A percentile compares a stretch with the other conserved stretches of the same genome.
These are phyloP conservation scores for Globodera rostochiensis DNA, from an alignment of 1,140 invertebrate genomes.

Conservation along the genomic window DNA sequence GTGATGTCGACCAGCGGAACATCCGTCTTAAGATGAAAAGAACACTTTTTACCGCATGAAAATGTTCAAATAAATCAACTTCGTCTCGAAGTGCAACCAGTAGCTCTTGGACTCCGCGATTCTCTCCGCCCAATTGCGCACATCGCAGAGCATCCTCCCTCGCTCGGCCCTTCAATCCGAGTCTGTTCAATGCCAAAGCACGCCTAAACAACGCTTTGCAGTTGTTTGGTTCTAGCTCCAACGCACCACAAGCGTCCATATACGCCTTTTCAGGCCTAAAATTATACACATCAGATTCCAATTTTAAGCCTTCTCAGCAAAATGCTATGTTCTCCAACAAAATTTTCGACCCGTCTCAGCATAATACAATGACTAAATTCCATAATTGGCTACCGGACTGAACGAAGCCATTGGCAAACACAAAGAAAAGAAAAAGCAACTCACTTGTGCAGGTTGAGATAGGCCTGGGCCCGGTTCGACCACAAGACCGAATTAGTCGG, in stretches of 20 bases:
- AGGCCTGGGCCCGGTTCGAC: constrained; percentile 27
- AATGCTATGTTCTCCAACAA: no score
- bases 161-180: constrained; percentile 17
- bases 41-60: background rate
- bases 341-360: no score
- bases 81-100: constrained; percentile 6
- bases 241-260: constrained; percentile 26
- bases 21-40: constrained; percentile 8
- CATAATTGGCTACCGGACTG: no score
- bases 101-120: constrained; percentile 19
- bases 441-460: constrained; percentile 25
- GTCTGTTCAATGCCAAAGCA: constrained; percentile 17
- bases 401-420: no score
- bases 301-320: no score
- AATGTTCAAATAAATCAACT: background rate
- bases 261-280: constrained; percentile 25
- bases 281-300: background rate
- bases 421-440: background rate
- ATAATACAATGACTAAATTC: no score
- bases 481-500: constrained; percentile 22
- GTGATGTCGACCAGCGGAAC: constrained; percentile 12
- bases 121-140: background rate
- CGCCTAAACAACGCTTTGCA: constrained; percentile 18
- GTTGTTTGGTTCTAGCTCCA: constrained; percentile 17
- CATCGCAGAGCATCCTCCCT: constrained; percentile 3